Evolutionary conservation across 1,140 invertebrate genomes (phyloP), one percentile per base, ranked within the genome.

Genomic region (Zelostemma sp.): DNA sequence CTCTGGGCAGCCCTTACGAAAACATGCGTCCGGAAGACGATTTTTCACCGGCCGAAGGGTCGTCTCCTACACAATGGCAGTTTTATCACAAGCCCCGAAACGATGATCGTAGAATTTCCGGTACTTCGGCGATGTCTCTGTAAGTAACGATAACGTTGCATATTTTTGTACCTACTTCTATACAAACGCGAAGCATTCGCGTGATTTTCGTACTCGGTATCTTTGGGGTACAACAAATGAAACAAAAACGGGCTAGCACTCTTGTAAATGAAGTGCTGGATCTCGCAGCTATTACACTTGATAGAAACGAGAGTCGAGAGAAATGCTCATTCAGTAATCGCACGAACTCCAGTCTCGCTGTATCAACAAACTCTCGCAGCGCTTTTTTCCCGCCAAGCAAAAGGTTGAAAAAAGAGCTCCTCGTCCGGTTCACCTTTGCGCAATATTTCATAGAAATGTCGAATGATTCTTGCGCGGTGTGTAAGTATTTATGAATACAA

Each of bases 1-100:
- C 88, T 4, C 72, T 90, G 15, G 89, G 88, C 19, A 90, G 88
- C 76, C 89, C 89, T n/a, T 90, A 90, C 74, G 89, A 90, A 58
- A 90, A 90, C 57, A 89, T 90, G 41, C 83, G 87, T 33, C 85
- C 87, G 40, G 77, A 81, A 55, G 77, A 86, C 64, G 86, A 87
- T 75, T 79, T 87, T 57, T 89, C 85, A 8, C 87, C 84, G 4
- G 76, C 62, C 15, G 84, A 84, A 68, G 84, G 87, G 6, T 87
- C 87, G 1, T 90, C 89, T 1, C 89, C 89, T 4, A 88, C 87
- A 41, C 84, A 87, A 58, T 90, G 89, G 89, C 86, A 88, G 62
- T 87, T 87, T 57, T 87, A 88, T 72, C 81, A 87, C 50, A 87
- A 88, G 54, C 85, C 87, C 50, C 83, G 86, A 66, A 86, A 88